A percentile compares a stretch with the other conserved stretches of the same genome.
phyloP scores from a whole-genome alignment of 2,113 vertebrate species.

The Neogale vison region DNA sequence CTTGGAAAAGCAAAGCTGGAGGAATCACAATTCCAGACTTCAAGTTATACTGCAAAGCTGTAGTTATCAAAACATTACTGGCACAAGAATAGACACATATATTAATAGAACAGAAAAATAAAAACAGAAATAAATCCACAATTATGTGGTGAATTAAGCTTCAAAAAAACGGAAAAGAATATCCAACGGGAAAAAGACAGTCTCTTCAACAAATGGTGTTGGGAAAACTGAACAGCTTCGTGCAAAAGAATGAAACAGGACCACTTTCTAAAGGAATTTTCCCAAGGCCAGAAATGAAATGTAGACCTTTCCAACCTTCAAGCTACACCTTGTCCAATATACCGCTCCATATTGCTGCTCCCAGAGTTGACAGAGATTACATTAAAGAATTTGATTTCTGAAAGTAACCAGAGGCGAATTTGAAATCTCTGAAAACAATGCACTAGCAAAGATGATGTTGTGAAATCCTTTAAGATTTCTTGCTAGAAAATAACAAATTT shows the following conservation, averaged over 20 bases:
- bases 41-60: too few species aligned
- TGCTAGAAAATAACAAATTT: constrained; percentile 52
- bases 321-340: background rate
- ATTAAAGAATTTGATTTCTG: background rate
- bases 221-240: background rate
- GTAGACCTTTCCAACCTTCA: background rate
- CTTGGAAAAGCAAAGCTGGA: too few species aligned
- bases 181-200: background rate
- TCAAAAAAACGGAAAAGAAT: too few species aligned
- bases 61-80: too few species aligned
- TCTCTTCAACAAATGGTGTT: background rate
- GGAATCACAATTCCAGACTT: too few species aligned
- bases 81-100: too few species aligned
- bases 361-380: background rate
- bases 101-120: too few species aligned
- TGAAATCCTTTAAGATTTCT: constrained; percentile 38
- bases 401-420: background rate
- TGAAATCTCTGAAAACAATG: constrained; percentile 52
- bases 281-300: background rate
- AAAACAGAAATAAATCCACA: too few species aligned
- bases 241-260: background rate
- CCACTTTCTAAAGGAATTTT: background rate
- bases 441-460: background rate
- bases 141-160: too few species aligned
- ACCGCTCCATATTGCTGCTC: background rate